Evolutionary conservation across 2,113 vertebrate species (phyloP), one percentile per base, ranked within the genome.

Genomic region (Phylloscopus trochilus): DNA sequence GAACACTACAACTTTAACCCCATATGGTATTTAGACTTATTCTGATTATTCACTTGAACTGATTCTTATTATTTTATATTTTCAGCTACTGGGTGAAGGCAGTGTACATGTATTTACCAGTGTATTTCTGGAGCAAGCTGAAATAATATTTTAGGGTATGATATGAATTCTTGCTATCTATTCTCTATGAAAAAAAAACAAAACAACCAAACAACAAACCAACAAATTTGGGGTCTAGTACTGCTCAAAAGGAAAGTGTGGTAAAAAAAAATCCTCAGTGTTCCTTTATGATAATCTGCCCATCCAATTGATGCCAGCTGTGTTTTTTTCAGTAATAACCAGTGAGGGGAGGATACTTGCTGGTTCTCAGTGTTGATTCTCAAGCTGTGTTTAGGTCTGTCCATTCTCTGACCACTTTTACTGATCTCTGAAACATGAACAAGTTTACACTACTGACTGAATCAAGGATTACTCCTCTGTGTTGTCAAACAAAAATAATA

Each of bases 11-110:
- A 27, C 59, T 85, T 93, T 95, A 94, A 94, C 72, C 69, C 87
- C n/a, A 31, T 87, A 51, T 79, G 43, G 75, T 70, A 73, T 86
- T 90, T 90, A 49, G 82, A 52, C 72, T 86, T 94, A 51, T 22
- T 93, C 89, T 83, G 87, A 82, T 89, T 82, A 68, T 91, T 87
- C 69, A n/a, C 27, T 89, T 89, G 31, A 84, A 78, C n/a, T 43
- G 41, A 35, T 72, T 81, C 47, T 83, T 89, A 47, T 46, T 93
- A 47, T 83, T 90, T 89, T 82, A 16, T 86, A 14, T 87, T 90
- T 90, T 90, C 55, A 60, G 46, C 56, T 83, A 13, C 68, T 77
- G 33, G 24, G 10, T 80, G 46, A 74, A 74, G 31, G 19, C 24
- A 51, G 27, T 39, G 13, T 69, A 66, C 72, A 23, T 59, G 2